These are phyloP conservation scores for Hylaea fasciaria DNA, from an alignment of 2,888 invertebrate species.

Conservation along the genomic window DNA sequence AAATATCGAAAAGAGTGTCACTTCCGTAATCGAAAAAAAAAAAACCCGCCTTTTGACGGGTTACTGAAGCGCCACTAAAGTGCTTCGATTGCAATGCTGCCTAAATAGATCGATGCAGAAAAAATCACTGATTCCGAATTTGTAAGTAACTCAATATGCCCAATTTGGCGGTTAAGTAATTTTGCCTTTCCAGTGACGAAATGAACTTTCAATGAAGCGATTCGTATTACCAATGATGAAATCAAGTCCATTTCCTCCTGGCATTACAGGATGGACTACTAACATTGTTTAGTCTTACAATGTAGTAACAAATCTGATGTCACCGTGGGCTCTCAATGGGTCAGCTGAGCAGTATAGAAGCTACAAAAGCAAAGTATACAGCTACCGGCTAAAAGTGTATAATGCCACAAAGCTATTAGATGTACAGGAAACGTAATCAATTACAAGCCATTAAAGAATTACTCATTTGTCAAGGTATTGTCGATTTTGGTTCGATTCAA, in stretches of 20 bases:
- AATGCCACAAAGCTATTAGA: conserved; percentile 48
- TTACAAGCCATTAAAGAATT: conserved; percentile 48
- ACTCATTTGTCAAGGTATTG: conserved; percentile 56
- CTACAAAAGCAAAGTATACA: not conserved
- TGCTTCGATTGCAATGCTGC: too few species aligned
- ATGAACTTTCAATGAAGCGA: conserved; percentile 18
- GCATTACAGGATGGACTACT: conserved; percentile 22
- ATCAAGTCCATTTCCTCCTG: conserved; percentile 22
- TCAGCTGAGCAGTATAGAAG: not conserved
- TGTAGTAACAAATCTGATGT: conserved; percentile 25
- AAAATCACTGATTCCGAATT: too few species aligned
- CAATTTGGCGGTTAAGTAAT: too few species aligned
- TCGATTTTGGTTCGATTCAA: conserved; percentile 51
- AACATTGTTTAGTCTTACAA: conserved; percentile 28
- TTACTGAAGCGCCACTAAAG: too few species aligned
- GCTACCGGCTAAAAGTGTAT: conserved; percentile 30
- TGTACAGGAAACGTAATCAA: conserved; percentile 67
- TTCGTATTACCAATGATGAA: conserved; percentile 19
- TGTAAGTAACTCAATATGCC: too few species aligned
- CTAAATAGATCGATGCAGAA: too few species aligned
- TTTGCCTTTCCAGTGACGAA: too few species aligned
- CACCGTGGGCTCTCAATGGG: conserved; percentile 1
- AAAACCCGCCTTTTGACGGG: too few species aligned
- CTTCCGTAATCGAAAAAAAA: too few species aligned
- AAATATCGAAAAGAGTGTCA: too few species aligned